phyloP scores from a whole-genome alignment of 2,797 vertebrate species.

The Anguilla obscura region DNA sequence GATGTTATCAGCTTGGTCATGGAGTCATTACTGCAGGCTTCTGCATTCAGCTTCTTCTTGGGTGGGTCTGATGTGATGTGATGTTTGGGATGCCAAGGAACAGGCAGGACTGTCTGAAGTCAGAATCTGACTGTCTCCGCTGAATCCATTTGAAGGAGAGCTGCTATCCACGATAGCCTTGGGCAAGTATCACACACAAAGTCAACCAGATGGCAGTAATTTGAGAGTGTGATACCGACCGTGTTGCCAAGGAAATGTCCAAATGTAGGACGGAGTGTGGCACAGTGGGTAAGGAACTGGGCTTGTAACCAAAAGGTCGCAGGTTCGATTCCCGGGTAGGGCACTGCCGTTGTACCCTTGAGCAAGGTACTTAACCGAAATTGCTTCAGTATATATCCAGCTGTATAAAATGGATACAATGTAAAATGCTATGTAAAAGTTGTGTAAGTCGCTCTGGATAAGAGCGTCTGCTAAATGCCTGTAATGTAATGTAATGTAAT shows the following conservation, averaged over 20 bases:
- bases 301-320: too few species aligned
- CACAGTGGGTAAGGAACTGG: too few species aligned
- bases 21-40: neutral
- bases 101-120: neutral
- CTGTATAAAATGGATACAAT: too few species aligned
- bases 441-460: too few species aligned
- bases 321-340: too few species aligned
- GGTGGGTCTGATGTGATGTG: neutral
- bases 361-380: too few species aligned
- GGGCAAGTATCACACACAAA: neutral
- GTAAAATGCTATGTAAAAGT: too few species aligned
- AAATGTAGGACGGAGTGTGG: too few species aligned
- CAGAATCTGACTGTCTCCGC: neutral
- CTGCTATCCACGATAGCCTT: constrained; percentile 52
- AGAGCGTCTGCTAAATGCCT: too few species aligned
- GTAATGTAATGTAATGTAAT: too few species aligned
- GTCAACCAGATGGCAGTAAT: constrained; percentile 11
- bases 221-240: neutral
- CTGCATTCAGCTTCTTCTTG: neutral
- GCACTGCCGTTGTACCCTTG: too few species aligned
- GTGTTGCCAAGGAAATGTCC: neutral
- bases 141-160: neutral
- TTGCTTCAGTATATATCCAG: too few species aligned
- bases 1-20: neutral
- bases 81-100: neutral